phyloP scores from a whole-genome alignment of 2,113 vertebrate genomes.

The Microtus richardsoni region DNA sequence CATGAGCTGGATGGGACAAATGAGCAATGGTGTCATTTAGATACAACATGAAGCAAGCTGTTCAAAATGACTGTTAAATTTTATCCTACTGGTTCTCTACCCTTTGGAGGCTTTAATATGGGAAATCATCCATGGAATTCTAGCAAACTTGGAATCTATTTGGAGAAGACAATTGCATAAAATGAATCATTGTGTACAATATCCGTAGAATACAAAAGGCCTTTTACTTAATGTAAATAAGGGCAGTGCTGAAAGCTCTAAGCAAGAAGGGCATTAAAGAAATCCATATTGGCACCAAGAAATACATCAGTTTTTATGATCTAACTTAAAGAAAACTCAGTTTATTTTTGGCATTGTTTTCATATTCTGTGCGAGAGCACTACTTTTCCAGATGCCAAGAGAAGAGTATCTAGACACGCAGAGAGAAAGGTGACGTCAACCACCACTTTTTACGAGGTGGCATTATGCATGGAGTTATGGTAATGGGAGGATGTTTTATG shows the following conservation, averaged over 20 bases:
- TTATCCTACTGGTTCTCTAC: conserved; percentile 84
- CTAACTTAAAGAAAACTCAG: conserved; percentile 76
- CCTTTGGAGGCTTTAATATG: conserved; percentile 85
- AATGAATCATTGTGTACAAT: conserved; percentile 86
- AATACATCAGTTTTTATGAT: conserved; percentile 61
- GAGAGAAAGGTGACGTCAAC: conserved; percentile 61
- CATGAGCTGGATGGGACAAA: conserved; percentile 58
- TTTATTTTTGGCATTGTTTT: conserved; percentile 55
- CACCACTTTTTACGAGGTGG: conserved; percentile 63
- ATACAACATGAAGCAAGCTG: conserved; percentile 73
- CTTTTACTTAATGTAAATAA: conserved; percentile 87
- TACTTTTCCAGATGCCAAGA: conserved; percentile 40
- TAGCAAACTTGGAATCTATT: conserved; percentile 86
- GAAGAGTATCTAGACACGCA: conserved; percentile 65
- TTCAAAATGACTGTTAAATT: conserved; percentile 81
- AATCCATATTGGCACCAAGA: conserved; percentile 80
- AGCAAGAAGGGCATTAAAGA: conserved; percentile 82
- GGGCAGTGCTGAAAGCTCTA: conserved; percentile 82
- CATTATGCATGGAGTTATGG: conserved; percentile 52
- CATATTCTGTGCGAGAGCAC: not conserved
- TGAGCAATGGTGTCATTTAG: conserved; percentile 68
- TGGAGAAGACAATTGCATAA: conserved; percentile 87
- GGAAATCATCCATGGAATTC: conserved; percentile 87
- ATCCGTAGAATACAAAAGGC: conserved; percentile 86
- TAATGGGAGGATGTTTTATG: conserved; percentile 57